These are phyloP conservation scores for Hypothenemus hampei DNA, from an alignment of 1,140 invertebrate species.

Conservation along the genomic window DNA sequence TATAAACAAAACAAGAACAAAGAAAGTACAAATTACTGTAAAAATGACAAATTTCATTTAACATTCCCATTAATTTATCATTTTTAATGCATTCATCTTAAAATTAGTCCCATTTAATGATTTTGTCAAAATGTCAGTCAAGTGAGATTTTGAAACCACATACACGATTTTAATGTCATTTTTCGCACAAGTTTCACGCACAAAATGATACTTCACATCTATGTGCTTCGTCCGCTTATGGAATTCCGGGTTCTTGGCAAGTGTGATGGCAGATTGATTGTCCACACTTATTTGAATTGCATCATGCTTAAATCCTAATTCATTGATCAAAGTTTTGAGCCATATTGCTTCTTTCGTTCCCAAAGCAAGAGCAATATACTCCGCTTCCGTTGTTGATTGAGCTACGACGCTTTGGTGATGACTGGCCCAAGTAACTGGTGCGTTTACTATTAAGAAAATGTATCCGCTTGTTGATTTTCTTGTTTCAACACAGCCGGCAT, in stretches of 20 bases:
- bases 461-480: constrained; percentile 41
- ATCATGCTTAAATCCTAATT: constrained; percentile 37
- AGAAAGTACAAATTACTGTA: too few species aligned
- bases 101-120: too few species aligned
- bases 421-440: constrained; percentile 41
- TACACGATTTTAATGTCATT: constrained; percentile 19
- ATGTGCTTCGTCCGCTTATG: constrained; percentile 37
- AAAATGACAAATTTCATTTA: too few species aligned
- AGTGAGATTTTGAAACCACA: too few species aligned
- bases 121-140: too few species aligned
- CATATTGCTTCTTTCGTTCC: constrained; percentile 39
- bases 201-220: constrained; percentile 40
- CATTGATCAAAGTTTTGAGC: constrained; percentile 30
- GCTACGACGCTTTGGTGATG: constrained; percentile 40
- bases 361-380: constrained; percentile 41
- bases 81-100: too few species aligned
- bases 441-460: constrained; percentile 38
- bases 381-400: constrained; percentile 45
- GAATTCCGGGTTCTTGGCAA: not conserved
- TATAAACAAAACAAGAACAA: too few species aligned
- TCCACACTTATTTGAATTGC: constrained; percentile 4
- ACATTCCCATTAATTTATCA: too few species aligned
- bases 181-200: constrained; percentile 8
- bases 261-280: constrained; percentile 9
- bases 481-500: constrained; percentile 39